These are phyloP conservation scores for Thymelicus lineola DNA, from an alignment of 2,888 invertebrate species.

Conservation along the genomic window DNA sequence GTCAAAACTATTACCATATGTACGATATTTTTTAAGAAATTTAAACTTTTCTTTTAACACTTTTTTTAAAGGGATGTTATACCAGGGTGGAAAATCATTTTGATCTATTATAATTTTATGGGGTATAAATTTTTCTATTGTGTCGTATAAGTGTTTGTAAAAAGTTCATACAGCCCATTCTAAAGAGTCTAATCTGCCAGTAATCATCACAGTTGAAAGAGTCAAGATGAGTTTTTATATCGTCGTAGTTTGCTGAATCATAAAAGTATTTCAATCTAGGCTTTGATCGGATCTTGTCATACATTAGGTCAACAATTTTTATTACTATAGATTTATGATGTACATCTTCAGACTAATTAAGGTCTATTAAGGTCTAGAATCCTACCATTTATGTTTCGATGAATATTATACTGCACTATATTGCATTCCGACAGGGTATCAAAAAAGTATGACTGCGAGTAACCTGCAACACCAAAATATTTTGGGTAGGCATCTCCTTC, in stretches of 20 bases:
- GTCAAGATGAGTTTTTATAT: background rate
- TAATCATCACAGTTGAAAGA: background rate
- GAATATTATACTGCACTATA: background rate
- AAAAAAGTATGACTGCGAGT: background rate
- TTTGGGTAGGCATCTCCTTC: background rate
- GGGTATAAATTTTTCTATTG: no score
- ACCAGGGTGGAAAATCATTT: no score
- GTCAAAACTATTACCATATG: no score
- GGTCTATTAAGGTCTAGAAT: background rate
- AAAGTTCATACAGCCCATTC: no score
- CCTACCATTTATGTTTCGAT: background rate
- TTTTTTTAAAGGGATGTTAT: no score
- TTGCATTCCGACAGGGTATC: slow-evolving; percentile 4
- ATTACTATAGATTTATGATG: slow-evolving; percentile 9
- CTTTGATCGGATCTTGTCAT: background rate
- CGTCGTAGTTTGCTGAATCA: background rate
- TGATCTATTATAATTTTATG: no score
- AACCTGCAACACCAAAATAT: background rate
- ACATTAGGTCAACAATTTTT: background rate
- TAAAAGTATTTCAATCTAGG: background rate
- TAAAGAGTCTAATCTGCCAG: background rate
- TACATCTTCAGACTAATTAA: background rate
- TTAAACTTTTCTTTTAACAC: no score
- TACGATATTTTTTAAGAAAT: no score
- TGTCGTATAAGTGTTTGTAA: no score